Conservation (phyloP, 2,888 invertebrate species). For the Argyresthia albistria region DNA sequence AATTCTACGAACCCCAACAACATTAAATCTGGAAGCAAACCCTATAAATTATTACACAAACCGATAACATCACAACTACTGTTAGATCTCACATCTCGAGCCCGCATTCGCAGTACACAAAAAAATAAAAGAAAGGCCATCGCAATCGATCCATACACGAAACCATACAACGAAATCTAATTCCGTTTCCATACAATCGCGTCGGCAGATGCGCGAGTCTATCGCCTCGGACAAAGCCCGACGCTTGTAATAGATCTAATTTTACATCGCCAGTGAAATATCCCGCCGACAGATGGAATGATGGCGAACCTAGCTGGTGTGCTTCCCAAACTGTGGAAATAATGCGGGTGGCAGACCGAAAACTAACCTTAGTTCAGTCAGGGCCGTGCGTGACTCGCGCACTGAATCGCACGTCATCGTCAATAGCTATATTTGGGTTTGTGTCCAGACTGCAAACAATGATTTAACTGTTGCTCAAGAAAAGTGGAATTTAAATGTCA, state of each 20-base stretch:
- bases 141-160: not conserved
- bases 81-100: not conserved
- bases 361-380: slow-evolving; percentile 12
- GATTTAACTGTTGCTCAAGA: too few relatives aligned
- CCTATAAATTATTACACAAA: too few relatives aligned
- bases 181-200: slow-evolving; percentile 47
- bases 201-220: slow-evolving; percentile 42
- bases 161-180: slow-evolving; percentile 38
- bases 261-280: slow-evolving; percentile 22
- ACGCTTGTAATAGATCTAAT: slow-evolving; percentile 49
- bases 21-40: too few relatives aligned
- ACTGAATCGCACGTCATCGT: too few relatives aligned
- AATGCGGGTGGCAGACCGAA: not conserved
- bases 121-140: not conserved
- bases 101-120: not conserved
- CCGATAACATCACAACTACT: too few relatives aligned
- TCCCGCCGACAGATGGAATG: not conserved
- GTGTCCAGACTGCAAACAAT: too few relatives aligned
- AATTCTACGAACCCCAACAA: too few relatives aligned
- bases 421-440: too few relatives aligned
- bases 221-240: slow-evolving; percentile 35
- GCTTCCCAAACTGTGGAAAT: not conserved
- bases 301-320: not conserved
- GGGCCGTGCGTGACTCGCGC: too few relatives aligned
- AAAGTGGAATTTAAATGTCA: too few relatives aligned